Conservation (phyloP, 2,797 vertebrate genomes). For the Bufotes viridis region DNA sequence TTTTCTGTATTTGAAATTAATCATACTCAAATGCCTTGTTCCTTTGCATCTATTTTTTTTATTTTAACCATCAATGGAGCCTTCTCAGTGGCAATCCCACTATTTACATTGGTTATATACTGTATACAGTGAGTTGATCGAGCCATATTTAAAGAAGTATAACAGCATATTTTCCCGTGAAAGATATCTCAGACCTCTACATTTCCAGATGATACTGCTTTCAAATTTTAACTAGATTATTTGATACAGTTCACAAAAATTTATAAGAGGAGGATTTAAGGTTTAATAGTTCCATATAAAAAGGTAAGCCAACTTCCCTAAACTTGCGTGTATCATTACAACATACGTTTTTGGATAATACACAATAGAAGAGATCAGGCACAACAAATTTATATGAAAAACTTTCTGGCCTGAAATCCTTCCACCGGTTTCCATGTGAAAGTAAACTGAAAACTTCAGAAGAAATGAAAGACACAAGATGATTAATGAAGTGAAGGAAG, state of each 20-base stretch:
- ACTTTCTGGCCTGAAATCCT: neutral
- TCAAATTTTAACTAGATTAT: slow-evolving; percentile 66
- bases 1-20: neutral
- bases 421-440: slow-evolving; percentile 54
- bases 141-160: slow-evolving; percentile 22
- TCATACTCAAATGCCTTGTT: neutral
- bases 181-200: slow-evolving; percentile 51
- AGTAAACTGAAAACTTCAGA: slow-evolving; percentile 44
- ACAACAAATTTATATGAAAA: slow-evolving; percentile 62
- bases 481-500: slow-evolving; percentile 58
- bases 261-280: slow-evolving; percentile 67
- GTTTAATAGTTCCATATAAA: slow-evolving; percentile 54
- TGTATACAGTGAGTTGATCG: neutral
- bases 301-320: slow-evolving; percentile 58
- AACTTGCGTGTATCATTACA: slow-evolving; percentile 62
- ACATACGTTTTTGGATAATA: slow-evolving; percentile 61
- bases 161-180: slow-evolving; percentile 4
- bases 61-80: neutral
- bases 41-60: neutral
- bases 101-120: neutral
- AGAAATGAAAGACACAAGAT: slow-evolving; percentile 43
- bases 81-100: too few species aligned
- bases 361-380: slow-evolving; percentile 64
- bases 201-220: slow-evolving; percentile 56
- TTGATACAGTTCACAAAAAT: slow-evolving; percentile 65